Evolutionary conservation across 2,888 invertebrate genomes (phyloP).

Genomic region (Salticus scenicus): DNA sequence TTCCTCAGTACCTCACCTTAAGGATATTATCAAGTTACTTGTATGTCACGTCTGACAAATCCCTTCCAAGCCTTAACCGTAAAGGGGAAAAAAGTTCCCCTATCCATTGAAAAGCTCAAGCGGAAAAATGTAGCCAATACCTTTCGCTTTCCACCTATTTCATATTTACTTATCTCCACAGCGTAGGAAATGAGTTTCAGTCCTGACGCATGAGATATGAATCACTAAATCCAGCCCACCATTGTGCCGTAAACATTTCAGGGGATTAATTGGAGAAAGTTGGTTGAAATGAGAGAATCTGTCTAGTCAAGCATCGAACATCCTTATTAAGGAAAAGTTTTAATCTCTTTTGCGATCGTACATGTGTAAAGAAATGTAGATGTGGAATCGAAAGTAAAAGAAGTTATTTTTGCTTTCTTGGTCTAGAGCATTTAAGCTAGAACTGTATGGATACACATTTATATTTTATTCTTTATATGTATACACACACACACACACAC

Average conservation of each 20-base stretch:
- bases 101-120: not conserved
- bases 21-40: no score
- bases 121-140: not conserved
- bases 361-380: not conserved
- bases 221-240: not conserved
- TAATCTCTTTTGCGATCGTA: not conserved
- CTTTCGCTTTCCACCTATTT: not conserved
- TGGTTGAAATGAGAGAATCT: not conserved
- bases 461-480: no score
- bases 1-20: no score
- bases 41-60: no score
- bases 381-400: not conserved
- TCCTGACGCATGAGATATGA: not conserved
- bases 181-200: constrained; percentile 6
- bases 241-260: not conserved
- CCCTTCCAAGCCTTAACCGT: no score
- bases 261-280: not conserved
- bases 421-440: no score
- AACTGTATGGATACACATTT: no score
- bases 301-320: not conserved
- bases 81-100: not conserved
- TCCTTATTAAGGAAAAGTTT: constrained; percentile 3
- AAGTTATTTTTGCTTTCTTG: no score
- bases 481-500: no score
- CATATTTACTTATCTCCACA: not conserved